These are phyloP conservation scores for Gila orcuttii DNA, from an alignment of 2,113 vertebrate genomes.

Conservation along the genomic window DNA sequence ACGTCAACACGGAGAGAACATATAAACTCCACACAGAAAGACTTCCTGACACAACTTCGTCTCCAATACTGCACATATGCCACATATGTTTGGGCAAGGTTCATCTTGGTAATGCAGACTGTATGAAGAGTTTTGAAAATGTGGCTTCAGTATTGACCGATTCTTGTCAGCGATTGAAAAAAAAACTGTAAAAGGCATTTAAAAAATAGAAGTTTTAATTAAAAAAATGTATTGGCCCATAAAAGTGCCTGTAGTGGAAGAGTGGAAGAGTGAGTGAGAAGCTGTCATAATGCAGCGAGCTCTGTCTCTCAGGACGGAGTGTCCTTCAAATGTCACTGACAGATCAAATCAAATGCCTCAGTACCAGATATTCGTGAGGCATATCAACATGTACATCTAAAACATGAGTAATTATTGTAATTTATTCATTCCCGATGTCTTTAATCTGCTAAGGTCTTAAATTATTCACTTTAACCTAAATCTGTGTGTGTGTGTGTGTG, in stretches of 20 bases:
- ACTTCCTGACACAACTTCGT: no score
- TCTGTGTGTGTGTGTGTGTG: neutral
- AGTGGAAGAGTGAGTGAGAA: neutral
- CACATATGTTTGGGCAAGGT: no score
- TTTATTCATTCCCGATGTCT: constrained; percentile 31
- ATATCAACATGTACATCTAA: constrained; percentile 36
- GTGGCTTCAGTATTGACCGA: no score
- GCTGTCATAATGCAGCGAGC: neutral
- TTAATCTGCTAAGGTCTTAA: constrained; percentile 19
- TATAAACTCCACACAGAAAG: no score
- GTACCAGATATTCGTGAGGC: neutral
- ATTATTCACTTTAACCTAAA: constrained; percentile 42
- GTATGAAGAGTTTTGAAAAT: no score
- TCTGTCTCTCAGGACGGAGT: neutral
- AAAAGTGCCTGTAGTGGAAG: neutral
- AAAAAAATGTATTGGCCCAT: neutral
- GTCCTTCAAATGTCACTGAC: constrained; percentile 29
- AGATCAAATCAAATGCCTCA: constrained; percentile 14
- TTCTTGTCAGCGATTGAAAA: no score
- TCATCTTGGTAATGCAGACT: no score
- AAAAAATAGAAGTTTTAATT: neutral
- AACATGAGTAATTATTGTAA: constrained; percentile 22
- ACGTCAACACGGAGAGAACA: no score
- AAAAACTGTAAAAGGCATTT: neutral
- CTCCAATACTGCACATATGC: no score